A percentile compares a stretch with the other conserved stretches of the same genome.
phyloP scores from a whole-genome alignment of 2,113 vertebrate genomes.

The Spermophilus dauricus region DNA sequence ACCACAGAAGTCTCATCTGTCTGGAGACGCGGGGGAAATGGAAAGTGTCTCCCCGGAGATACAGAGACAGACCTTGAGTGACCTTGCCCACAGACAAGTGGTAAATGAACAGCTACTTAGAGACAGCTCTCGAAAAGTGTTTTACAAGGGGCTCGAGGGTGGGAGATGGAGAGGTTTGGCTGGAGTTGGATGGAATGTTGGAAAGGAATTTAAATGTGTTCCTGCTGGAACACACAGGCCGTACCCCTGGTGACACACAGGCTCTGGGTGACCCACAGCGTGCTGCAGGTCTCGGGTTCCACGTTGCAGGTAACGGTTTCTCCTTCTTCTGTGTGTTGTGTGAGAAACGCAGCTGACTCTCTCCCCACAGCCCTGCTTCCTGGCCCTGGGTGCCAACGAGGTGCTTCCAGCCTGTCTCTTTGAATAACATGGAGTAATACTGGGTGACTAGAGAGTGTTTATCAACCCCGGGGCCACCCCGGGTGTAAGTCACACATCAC shows the following conservation, averaged over 20 bases:
- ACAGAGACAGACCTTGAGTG: no score
- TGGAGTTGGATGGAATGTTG: background rate
- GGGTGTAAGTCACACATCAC: no score
- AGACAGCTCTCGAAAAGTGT: background rate
- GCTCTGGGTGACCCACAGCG: no score
- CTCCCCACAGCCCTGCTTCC: no score
- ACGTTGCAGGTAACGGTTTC: no score
- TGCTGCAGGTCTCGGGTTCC: no score
- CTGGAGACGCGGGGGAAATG: background rate
- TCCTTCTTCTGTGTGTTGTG: accelerated
- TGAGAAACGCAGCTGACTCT: background rate
- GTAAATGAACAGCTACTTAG: background rate
- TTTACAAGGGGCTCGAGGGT: no score
- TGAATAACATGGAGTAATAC: background rate
- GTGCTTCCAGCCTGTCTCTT: background rate
- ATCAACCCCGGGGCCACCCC: no score
- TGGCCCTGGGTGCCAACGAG: accelerated
- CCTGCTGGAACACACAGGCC: no score
- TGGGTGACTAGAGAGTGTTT: background rate
- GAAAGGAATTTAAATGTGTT: no score
- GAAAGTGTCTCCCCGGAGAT: no score
- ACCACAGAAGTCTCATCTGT: accelerated
- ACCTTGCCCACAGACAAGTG: background rate
- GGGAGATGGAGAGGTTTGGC: accelerated
- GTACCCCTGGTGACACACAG: no score